A percentile compares a stretch with the other conserved stretches of the same genome.
Conservation (phyloP, 64 coral and sea anemone species). For the Montipora sp. region DNA sequence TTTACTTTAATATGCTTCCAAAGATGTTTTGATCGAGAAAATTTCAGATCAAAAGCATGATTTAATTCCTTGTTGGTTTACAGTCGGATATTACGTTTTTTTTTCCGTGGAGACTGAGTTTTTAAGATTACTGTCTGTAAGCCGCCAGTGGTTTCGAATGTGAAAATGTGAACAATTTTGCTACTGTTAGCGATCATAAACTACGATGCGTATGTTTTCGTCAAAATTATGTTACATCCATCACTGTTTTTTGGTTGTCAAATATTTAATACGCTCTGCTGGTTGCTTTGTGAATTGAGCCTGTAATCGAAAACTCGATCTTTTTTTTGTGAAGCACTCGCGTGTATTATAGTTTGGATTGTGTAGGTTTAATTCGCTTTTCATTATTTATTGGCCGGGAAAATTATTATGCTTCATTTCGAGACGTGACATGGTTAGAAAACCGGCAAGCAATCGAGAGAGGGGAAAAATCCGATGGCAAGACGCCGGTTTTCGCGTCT, state of each 20-base stretch:
- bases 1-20: not conserved
- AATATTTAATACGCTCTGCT: conserved; percentile 44
- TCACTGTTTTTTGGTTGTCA: conserved; percentile 25
- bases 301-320: conserved; percentile 15
- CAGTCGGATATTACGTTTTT: not conserved
- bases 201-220: not conserved
- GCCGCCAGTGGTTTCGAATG: not conserved
- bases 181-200: conserved; percentile 4
- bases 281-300: conserved; percentile 26
- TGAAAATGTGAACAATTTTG: not conserved
- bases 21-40: not conserved
- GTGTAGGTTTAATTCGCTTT: conserved; percentile 5
- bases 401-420: not conserved
- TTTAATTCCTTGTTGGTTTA: not conserved
- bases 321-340: conserved; percentile 17
- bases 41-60: not conserved
- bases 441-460: not conserved
- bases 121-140: not conserved
- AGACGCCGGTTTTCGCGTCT: not conserved
- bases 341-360: conserved; percentile 9
- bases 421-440: not conserved
- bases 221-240: not conserved
- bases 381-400: conserved; percentile 19
- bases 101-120: not conserved
- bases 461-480: not conserved